phyloP scores from a whole-genome alignment of 2,888 invertebrate species.

The Teleiodes luculella region DNA sequence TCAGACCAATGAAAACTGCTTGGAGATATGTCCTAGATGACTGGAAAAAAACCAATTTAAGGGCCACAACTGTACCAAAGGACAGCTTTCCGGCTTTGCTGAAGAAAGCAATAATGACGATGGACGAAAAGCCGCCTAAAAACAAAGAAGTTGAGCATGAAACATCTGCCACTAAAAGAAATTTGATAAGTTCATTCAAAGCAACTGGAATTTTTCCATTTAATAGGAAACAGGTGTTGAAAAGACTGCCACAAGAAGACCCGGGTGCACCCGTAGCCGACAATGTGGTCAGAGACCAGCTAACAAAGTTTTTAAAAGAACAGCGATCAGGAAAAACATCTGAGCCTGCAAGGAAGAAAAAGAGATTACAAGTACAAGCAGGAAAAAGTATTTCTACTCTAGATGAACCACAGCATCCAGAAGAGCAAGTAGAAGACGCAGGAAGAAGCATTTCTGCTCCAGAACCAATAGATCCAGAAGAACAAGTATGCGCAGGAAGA shows the following conservation, averaged over 20 bases:
- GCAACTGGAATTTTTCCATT: constrained; percentile 14
- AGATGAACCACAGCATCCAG: background rate
- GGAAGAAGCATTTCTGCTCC: background rate
- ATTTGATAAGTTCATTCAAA: constrained; percentile 10
- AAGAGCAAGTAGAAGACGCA: too few species aligned
- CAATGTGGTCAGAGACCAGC: constrained; percentile 2
- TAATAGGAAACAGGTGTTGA: constrained; percentile 10
- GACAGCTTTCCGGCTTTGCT: constrained; percentile 15
- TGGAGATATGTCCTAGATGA: constrained; percentile 17
- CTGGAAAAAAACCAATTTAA: constrained; percentile 17
- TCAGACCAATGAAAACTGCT: constrained; percentile 15
- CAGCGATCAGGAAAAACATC: constrained; percentile 14
- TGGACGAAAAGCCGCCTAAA: constrained; percentile 17
- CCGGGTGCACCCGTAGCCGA: constrained; percentile 11
- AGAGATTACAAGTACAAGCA: constrained; percentile 16
- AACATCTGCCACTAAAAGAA: constrained; percentile 10
- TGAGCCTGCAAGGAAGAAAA: constrained; percentile 18
- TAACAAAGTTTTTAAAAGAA: constrained; percentile 19
- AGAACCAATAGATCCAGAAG: background rate
- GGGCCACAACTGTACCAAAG: constrained; percentile 14
- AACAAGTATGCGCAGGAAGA: background rate
- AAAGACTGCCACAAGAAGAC: constrained; percentile 8
- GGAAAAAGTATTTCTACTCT: constrained; percentile 19
- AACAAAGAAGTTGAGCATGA: constrained; percentile 5
- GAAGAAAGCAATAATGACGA: constrained; percentile 10